Evolutionary conservation across 37 sponge, comb jelly and placozoan genomes (phyloP).

Genomic region (Petrosia ficiformis): DNA sequence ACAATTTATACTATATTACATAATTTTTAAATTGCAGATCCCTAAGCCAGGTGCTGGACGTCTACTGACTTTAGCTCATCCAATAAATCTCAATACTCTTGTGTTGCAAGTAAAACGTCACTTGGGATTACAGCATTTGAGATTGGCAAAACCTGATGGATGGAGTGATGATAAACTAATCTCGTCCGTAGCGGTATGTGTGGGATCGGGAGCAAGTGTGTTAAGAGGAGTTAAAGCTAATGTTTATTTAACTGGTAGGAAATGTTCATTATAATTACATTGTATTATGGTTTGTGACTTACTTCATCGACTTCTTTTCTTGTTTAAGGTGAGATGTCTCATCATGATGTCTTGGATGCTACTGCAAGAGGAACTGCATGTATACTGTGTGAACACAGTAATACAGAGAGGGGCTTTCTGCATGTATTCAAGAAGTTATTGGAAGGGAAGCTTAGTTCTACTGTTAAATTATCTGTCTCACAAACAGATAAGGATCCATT

Average conservation of each 20-base stretch:
- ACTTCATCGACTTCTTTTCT: too few species aligned
- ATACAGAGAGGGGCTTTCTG: constrained; percentile 95
- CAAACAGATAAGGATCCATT: constrained; percentile 71
- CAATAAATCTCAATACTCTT: constrained; percentile 42
- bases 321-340: constrained; percentile 82
- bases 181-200: constrained; percentile 80
- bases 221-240: constrained; percentile 70
- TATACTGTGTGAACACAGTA: constrained; percentile 90
- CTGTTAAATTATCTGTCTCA: constrained; percentile 56
- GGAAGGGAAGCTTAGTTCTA: constrained; percentile 9
- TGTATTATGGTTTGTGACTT: too few species aligned
- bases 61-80: constrained; percentile 38
- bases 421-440: constrained; percentile 37
- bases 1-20: too few species aligned
- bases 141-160: constrained; percentile 49
- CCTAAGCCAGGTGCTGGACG: constrained; percentile 39
- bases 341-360: constrained; percentile 92
- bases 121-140: constrained; percentile 49
- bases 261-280: too few species aligned
- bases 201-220: constrained; percentile 83
- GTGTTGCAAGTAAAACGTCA: constrained; percentile 56
- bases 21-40: constrained; percentile 9
- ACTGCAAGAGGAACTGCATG: constrained; percentile 65
- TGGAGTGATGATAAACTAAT: constrained; percentile 7
- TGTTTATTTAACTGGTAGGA: constrained; percentile 63